These are phyloP conservation scores for Eupithecia centaureata DNA, from an alignment of 2,888 invertebrate species.

Conservation along the genomic window DNA sequence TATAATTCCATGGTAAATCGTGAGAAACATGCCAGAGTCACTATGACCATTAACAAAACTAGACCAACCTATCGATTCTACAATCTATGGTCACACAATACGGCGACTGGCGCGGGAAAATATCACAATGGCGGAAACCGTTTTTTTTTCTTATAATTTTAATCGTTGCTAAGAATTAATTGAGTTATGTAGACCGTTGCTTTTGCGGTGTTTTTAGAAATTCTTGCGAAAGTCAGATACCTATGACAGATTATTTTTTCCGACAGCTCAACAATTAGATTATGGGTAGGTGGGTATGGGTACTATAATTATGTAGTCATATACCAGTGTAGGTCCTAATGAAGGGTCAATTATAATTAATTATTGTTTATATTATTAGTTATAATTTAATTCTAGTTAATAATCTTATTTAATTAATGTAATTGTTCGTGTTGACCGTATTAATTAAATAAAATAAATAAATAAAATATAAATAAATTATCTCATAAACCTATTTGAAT, in stretches of 20 bases:
- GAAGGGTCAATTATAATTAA: too few relatives aligned
- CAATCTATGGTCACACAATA: constrained; percentile 55
- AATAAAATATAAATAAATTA: too few relatives aligned
- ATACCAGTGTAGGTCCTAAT: not conserved
- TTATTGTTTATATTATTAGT: too few relatives aligned
- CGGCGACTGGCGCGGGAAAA: constrained; percentile 58
- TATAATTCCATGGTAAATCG: not conserved
- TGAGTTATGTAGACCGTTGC: constrained; percentile 46
- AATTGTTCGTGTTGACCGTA: too few relatives aligned
- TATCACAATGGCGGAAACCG: constrained; percentile 64
- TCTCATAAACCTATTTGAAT: too few relatives aligned
- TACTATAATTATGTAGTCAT: too few relatives aligned
- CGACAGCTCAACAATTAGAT: not conserved
- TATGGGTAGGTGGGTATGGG: too few relatives aligned
- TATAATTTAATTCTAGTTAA: too few relatives aligned
- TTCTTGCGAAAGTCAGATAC: constrained; percentile 3
- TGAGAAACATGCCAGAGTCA: not conserved
- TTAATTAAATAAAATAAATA: too few relatives aligned
- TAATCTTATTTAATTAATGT: too few relatives aligned
- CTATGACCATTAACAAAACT: constrained; percentile 9
- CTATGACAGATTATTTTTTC: not conserved
- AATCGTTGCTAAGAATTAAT: constrained; percentile 56
- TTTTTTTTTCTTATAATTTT: constrained; percentile 56
- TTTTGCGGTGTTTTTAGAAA: constrained; percentile 22
- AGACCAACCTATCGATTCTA: constrained; percentile 19